Percentiles rank a stretch among this genome's conserved stretches.
Conservation (phyloP, 2,797 vertebrate genomes). For the Lacerta agilis region DNA sequence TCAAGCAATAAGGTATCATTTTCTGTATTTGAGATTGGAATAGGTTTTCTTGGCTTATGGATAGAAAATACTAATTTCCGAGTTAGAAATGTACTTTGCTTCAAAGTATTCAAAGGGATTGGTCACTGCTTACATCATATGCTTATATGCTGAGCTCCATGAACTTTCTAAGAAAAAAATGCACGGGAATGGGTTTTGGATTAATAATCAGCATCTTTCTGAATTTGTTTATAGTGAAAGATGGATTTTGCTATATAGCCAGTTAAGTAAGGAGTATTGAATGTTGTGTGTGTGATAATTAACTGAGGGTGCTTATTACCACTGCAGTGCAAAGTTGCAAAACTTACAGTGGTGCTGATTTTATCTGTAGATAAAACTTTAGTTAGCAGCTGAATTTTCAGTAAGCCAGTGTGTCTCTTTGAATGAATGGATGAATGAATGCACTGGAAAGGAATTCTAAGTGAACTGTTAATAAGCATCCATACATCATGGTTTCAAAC, state of each 20-base stretch:
- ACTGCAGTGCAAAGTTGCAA: background rate
- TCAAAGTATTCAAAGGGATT: background rate
- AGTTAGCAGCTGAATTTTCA: constrained; percentile 2
- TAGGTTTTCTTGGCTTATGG: background rate
- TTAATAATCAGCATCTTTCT: background rate
- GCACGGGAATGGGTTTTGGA: background rate
- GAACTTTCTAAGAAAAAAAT: background rate
- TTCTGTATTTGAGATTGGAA: background rate
- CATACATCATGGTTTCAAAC: background rate
- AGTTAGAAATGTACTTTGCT: background rate
- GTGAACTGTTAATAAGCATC: background rate
- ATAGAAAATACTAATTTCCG: background rate
- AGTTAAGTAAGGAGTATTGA: background rate
- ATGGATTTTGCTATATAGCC: background rate
- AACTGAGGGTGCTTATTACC: background rate
- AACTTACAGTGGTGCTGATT: background rate
- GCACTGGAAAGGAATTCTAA: background rate
- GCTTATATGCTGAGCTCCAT: background rate
- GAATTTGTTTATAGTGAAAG: background rate
- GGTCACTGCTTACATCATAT: background rate
- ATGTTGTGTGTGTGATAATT: background rate
- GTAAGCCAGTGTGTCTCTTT: background rate
- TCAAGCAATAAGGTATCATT: background rate
- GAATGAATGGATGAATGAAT: background rate
- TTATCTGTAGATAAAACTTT: background rate